A percentile compares a stretch with the other conserved stretches of the same genome.
Conservation (phyloP, 2,888 invertebrate species). For the Eremobia ochroleuca region DNA sequence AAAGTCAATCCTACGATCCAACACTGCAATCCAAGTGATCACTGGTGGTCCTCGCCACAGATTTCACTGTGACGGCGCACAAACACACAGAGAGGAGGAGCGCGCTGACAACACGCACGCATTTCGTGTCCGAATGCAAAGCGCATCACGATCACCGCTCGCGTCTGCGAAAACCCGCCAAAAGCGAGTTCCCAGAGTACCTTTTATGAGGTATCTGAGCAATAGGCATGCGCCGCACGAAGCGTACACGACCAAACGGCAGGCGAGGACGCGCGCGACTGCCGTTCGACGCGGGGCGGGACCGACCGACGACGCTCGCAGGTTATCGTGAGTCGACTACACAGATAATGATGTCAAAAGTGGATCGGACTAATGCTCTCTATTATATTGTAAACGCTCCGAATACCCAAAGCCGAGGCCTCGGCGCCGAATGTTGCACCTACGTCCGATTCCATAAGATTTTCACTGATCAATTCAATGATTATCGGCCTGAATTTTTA, state of each 20-base stretch:
- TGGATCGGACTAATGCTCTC: slow-evolving; percentile 90
- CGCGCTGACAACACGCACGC: slow-evolving; percentile 83
- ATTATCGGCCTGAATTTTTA: slow-evolving; percentile 69
- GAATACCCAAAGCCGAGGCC: slow-evolving; percentile 75
- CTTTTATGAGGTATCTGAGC: slow-evolving; percentile 71
- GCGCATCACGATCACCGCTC: slow-evolving; percentile 83
- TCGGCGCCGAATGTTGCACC: slow-evolving; percentile 74
- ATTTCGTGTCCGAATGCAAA: slow-evolving; percentile 84
- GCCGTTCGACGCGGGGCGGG: slow-evolving; percentile 84
- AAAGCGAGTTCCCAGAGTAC: slow-evolving; percentile 85
- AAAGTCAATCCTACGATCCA: slow-evolving; percentile 86
- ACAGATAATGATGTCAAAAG: slow-evolving; percentile 91
- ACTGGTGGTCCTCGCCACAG: slow-evolving; percentile 82
- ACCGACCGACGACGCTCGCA: slow-evolving; percentile 85
- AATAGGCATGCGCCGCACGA: slow-evolving; percentile 68
- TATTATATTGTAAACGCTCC: slow-evolving; percentile 88
- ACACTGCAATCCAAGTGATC: slow-evolving; percentile 90
- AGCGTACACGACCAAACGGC: slow-evolving; percentile 78
- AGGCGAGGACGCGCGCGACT: slow-evolving; percentile 86
- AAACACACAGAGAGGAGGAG: slow-evolving; percentile 72
- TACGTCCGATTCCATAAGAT: slow-evolving; percentile 71
- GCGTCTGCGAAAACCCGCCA: slow-evolving; percentile 88
- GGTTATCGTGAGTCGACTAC: slow-evolving; percentile 89
- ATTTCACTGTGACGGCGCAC: slow-evolving; percentile 83
- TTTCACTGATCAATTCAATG: slow-evolving; percentile 62